Evolutionary conservation across 2,888 invertebrate genomes (phyloP), one percentile per base, ranked within the genome.

Genomic region (Agonopterix heracliana): DNA sequence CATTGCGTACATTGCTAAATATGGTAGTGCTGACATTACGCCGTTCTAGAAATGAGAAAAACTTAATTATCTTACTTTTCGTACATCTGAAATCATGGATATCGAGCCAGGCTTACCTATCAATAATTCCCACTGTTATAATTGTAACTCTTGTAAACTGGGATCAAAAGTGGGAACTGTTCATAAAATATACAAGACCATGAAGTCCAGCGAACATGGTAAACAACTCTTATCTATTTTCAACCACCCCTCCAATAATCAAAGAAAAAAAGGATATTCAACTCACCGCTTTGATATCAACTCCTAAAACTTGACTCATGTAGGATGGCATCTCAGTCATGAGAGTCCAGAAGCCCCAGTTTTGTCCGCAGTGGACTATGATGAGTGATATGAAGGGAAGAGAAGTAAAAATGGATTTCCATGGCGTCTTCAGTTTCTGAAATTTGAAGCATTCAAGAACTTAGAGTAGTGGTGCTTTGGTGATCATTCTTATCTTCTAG

Each of bases 321-420:
- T 92, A 93, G 1, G 86, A 89, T 0, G 93, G 92, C 54, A 92
- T 90, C 68, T 93, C 90, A 0, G 92, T 92, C 11, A 92, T 71
- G 7, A 93, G 71, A 1, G 91, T 92, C 80, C 91, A 92, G 68
- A 91, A 92, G 1, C 92, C 93, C 92, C 92, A 93, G 50, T 90
- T 91, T 56, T 91, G 91, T 2, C 91, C 90, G 50, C 90, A 86
- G 59, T 93, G 92, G 0, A 46, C 90, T 0, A 91, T 71, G 9
- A 65, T 54, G 5, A 91, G 55, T 0, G 90, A 81, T 66, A 89
- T 80, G 61, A 93, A 85, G 0, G 92, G 91, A 11, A 83, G 48
- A 0, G 92, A 92, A 0, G 89, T 90, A 2, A 89, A 68, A 11
- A 93, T 91, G 0, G 76, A 60, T 26, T 68, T 69, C 92, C 92